Evolutionary conservation across 1,140 invertebrate genomes (phyloP).

Genomic region (Vanessa atalanta): DNA sequence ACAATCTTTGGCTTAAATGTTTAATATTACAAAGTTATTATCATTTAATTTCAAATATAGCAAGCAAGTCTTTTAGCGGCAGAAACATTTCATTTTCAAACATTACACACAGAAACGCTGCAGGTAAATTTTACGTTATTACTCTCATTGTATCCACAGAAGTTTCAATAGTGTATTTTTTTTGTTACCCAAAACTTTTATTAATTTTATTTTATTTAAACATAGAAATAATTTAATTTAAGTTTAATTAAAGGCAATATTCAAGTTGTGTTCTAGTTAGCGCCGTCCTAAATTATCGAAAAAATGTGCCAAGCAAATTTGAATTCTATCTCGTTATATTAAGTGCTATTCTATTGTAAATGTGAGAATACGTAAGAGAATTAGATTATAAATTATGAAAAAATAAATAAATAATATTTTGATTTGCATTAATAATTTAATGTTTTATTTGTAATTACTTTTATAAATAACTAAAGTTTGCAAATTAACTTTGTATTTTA

Average conservation of each 20-base stretch:
- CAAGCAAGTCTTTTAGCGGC: too few relatives aligned
- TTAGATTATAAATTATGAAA: conserved; percentile 35
- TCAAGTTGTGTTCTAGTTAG: conserved; percentile 37
- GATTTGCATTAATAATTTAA: conserved; percentile 40
- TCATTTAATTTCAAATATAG: too few relatives aligned
- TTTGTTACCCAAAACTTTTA: too few relatives aligned
- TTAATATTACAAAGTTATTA: too few relatives aligned
- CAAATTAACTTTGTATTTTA: conserved; percentile 44
- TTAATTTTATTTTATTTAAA: neutral
- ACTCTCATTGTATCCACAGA: too few relatives aligned
- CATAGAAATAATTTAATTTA: neutral
- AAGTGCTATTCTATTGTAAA: conserved; percentile 36
- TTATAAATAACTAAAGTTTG: conserved; percentile 70
- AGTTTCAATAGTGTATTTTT: too few relatives aligned
- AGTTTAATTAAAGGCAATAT: conserved; percentile 10
- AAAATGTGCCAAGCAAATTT: conserved; percentile 54
- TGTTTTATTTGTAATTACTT: conserved; percentile 64
- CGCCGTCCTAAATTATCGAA: conserved; percentile 55
- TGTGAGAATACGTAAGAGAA: conserved; percentile 28
- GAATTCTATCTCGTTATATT: conserved; percentile 26
- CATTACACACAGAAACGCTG: too few relatives aligned
- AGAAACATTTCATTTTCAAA: too few relatives aligned
- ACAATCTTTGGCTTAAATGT: too few relatives aligned
- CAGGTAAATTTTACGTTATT: too few relatives aligned
- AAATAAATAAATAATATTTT: conserved; percentile 28